Conservation (phyloP, 2,797 vertebrate species). For the Fistularia tabacaria region DNA sequence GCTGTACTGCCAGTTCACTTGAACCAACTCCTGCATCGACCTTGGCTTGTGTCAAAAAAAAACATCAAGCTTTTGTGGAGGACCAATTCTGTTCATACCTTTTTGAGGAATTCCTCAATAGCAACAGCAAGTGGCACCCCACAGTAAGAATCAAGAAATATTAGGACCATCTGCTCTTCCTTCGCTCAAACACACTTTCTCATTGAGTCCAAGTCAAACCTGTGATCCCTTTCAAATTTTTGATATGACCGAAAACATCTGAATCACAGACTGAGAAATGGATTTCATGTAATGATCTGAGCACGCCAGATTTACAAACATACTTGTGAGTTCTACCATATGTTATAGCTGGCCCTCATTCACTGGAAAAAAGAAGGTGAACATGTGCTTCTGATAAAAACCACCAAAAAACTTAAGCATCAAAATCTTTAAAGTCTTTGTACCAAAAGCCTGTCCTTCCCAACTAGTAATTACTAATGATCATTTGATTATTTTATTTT, state of each 20-base stretch:
- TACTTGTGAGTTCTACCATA: too few species aligned
- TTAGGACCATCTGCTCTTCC: constrained; percentile 52
- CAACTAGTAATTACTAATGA: too few species aligned
- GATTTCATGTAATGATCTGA: not conserved
- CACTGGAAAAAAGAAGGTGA: too few species aligned
- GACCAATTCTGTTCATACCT: constrained; percentile 32
- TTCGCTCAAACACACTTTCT: constrained; percentile 4
- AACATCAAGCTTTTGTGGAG: constrained; percentile 29
- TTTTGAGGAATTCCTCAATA: not conserved
- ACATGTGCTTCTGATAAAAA: too few species aligned
- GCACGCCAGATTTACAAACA: too few species aligned
- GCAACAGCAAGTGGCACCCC: constrained; percentile 16
- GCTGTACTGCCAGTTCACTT: too few species aligned
- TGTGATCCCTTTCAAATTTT: constrained; percentile 27
- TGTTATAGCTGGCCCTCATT: too few species aligned
- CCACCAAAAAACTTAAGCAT: too few species aligned
- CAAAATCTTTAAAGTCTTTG: too few species aligned
- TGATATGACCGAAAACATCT: constrained; percentile 17
- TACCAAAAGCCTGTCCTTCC: too few species aligned
- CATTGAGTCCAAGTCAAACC: constrained; percentile 27
- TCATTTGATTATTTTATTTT: too few species aligned
- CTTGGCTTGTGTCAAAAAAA: constrained; percentile 33
- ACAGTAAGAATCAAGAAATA: constrained; percentile 36
- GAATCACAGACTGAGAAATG: constrained; percentile 10
- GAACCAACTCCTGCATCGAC: constrained; percentile 8